Evolutionary conservation across 1,140 invertebrate species (phyloP).

Genomic region (Episyrphus balteatus): DNA sequence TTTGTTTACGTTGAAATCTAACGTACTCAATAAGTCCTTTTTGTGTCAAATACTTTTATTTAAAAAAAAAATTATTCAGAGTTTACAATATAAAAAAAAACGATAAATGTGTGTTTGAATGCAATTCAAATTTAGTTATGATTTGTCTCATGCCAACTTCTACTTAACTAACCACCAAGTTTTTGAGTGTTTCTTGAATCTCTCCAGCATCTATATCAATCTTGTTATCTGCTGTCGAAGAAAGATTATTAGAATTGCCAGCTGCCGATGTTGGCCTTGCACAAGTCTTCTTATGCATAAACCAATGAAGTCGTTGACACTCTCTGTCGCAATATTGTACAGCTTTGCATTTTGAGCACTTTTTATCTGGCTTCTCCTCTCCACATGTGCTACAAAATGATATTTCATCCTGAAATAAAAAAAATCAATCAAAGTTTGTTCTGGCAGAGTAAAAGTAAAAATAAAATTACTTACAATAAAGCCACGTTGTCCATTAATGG

Average conservation of each 20-base stretch:
- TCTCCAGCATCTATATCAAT: conserved; percentile 36
- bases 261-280: conserved; percentile 39
- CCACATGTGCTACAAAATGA: conserved; percentile 78
- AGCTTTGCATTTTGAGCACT: conserved; percentile 91
- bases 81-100: too few species aligned
- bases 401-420: conserved; percentile 43
- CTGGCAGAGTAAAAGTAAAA: too few species aligned
- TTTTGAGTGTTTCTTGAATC: conserved; percentile 39
- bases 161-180: conserved; percentile 16
- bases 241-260: background rate
- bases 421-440: background rate
- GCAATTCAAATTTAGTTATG: background rate
- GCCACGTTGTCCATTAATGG: conserved; percentile 80
- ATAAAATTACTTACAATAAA: conserved; percentile 37
- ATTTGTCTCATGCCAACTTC: too few species aligned
- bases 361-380: conserved; percentile 77
- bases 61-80: too few species aligned
- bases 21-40: too few species aligned
- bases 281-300: conserved; percentile 85
- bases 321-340: conserved; percentile 87
- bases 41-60: too few species aligned
- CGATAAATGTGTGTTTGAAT: too few species aligned
- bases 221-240: conserved; percentile 19
- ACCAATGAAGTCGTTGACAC: conserved; percentile 94
- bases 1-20: too few species aligned